These are phyloP conservation scores for Eulithis testata DNA, from an alignment of 2,888 invertebrate species.

Conservation along the genomic window DNA sequence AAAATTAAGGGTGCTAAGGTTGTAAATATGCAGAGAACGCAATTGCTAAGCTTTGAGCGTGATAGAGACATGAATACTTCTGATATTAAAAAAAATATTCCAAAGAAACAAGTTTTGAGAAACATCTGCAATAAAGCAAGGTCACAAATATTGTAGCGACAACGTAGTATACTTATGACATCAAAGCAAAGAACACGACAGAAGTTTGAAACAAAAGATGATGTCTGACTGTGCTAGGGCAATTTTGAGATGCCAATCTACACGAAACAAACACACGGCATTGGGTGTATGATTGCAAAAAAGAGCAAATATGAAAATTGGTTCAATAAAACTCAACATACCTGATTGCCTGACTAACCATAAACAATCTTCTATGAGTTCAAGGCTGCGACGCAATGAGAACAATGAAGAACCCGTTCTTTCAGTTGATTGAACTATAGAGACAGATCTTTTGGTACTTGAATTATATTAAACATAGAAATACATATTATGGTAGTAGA, in stretches of 20 bases:
- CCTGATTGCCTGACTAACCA: background rate
- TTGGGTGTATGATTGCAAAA: background rate
- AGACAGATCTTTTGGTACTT: background rate
- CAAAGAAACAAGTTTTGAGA: background rate
- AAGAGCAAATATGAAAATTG: background rate
- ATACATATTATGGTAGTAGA: background rate
- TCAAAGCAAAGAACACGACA: conserved; percentile 17
- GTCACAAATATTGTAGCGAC: conserved; percentile 10
- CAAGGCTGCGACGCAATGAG: conserved; percentile 18
- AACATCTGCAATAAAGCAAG: conserved; percentile 4
- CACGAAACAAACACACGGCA: too few species aligned
- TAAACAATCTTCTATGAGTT: conserved; percentile 15
- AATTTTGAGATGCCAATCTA: too few species aligned
- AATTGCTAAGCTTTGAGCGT: conserved; percentile 11
- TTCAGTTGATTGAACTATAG: conserved; percentile 1
- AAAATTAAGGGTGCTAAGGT: conserved; percentile 27
- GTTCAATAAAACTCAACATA: background rate
- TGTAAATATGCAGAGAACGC: conserved; percentile 32
- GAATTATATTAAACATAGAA: background rate
- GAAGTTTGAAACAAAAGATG: background rate
- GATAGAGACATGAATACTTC: conserved; percentile 10
- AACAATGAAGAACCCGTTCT: conserved; percentile 8
- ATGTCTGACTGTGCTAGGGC: background rate
- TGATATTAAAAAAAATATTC: conserved; percentile 12
- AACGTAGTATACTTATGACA: conserved; percentile 22